Evolutionary conservation across 2,888 invertebrate species (phyloP).

Genomic region (Aquatica leii): DNA sequence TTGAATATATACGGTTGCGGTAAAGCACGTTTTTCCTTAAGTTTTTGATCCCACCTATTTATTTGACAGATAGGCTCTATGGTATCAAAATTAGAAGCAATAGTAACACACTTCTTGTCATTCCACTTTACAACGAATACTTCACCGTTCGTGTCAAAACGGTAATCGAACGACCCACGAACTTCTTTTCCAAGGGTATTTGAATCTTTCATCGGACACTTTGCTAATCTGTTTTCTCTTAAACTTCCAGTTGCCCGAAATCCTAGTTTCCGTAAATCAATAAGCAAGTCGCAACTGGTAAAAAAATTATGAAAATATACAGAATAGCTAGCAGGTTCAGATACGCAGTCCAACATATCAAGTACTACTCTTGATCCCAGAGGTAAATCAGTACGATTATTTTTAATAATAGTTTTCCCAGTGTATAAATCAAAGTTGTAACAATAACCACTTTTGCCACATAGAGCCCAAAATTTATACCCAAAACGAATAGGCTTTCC

Average conservation of each 20-base stretch:
- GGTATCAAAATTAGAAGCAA: constrained; percentile 30
- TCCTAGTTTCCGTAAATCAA: background rate
- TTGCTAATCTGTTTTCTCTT: background rate
- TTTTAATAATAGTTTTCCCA: constrained; percentile 1
- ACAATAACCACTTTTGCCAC: constrained; percentile 14
- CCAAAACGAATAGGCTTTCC: constrained; percentile 14
- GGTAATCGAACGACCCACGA: background rate
- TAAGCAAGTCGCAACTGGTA: background rate
- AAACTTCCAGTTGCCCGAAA: constrained; percentile 10
- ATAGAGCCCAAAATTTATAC: constrained; percentile 18
- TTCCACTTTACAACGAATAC: constrained; percentile 1
- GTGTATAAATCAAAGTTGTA: constrained; percentile 13
- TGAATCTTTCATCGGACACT: constrained; percentile 1
- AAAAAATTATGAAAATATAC: constrained; percentile 12
- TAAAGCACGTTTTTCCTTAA: background rate
- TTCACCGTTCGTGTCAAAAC: background rate
- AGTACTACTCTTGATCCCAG: constrained; percentile 7
- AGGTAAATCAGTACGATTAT: background rate
- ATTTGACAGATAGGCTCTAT: background rate
- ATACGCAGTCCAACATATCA: constrained; percentile 5
- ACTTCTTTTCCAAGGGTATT: constrained; percentile 1
- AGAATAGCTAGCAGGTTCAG: background rate
- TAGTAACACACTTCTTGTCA: constrained; percentile 10
- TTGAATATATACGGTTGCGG: background rate
- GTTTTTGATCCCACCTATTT: background rate